These are phyloP conservation scores for Chiroxiphia lanceolata DNA, from an alignment of 2,797 vertebrate species.

Conservation along the genomic window DNA sequence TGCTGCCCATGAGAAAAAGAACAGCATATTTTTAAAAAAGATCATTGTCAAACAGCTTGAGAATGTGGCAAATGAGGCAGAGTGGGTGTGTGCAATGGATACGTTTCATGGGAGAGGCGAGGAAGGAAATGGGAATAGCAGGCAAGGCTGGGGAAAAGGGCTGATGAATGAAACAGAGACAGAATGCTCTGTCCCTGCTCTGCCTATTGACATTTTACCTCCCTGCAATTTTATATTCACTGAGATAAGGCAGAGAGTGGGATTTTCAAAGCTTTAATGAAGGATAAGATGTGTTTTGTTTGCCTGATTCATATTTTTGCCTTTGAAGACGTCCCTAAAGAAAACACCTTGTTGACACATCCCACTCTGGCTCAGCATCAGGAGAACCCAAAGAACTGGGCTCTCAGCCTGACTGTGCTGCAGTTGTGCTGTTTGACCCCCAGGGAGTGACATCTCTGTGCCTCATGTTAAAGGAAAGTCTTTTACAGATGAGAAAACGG, in stretches of 20 bases:
- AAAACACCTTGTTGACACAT: background rate
- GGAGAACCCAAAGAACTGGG: background rate
- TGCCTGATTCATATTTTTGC: background rate
- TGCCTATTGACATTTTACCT: background rate
- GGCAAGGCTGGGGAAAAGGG: background rate
- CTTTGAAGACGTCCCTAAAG: background rate
- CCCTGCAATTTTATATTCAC: rapidly evolving
- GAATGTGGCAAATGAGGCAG: background rate
- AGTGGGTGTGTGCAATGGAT: background rate
- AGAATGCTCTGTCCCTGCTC: background rate
- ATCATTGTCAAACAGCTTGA: background rate
- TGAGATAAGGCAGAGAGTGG: background rate
- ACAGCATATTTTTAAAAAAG: background rate
- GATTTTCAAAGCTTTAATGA: background rate
- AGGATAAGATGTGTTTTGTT: background rate
- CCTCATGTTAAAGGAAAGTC: background rate
- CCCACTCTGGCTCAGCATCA: background rate
- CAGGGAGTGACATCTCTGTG: background rate
- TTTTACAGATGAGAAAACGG: background rate
- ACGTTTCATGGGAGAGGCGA: background rate
- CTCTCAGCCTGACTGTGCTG: background rate
- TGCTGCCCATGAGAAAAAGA: background rate
- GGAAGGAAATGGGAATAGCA: constrained; percentile 56
- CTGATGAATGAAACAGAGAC: constrained; percentile 36
- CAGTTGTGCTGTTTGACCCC: background rate